Evolutionary conservation across 2,797 vertebrate genomes (phyloP).

Genomic region (Lycodopsis pacificus): DNA sequence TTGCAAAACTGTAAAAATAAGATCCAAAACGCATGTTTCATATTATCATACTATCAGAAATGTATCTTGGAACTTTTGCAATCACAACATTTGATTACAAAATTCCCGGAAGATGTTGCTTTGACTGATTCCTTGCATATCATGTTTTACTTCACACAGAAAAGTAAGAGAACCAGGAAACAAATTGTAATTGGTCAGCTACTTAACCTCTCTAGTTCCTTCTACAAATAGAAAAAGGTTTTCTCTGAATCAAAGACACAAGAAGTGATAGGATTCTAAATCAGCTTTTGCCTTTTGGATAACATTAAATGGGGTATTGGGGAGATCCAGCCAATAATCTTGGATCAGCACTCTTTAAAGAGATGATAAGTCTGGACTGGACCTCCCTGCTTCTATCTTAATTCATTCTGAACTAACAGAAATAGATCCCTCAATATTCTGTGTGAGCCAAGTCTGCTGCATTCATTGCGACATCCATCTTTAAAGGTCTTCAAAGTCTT

Average conservation of each 20-base stretch:
- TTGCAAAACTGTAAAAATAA: constrained; percentile 3
- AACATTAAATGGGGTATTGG: constrained; percentile 12
- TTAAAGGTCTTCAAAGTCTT: constrained; percentile 83
- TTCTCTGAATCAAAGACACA: constrained; percentile 6
- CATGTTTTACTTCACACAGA: not conserved
- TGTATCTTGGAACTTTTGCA: constrained; percentile 24
- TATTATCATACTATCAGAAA: constrained; percentile 40
- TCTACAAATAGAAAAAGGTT: not conserved
- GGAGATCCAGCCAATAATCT: constrained; percentile 54
- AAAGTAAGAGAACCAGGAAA: not conserved
- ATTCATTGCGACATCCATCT: constrained; percentile 81
- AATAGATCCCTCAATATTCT: constrained; percentile 72
- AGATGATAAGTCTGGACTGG: constrained; percentile 52
- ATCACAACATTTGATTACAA: constrained; percentile 17
- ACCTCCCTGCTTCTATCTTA: constrained; percentile 70
- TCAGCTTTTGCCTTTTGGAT: constrained; percentile 33
- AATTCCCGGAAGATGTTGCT: not conserved
- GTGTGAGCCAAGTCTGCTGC: constrained; percentile 73
- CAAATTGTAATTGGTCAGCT: not conserved
- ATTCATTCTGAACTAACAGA: constrained; percentile 71
- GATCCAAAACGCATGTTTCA: constrained; percentile 26
- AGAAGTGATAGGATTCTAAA: constrained; percentile 23
- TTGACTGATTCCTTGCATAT: not conserved
- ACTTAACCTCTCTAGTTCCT: not conserved
- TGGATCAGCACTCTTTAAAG: constrained; percentile 53